Evolutionary conservation across 2,113 vertebrate genomes (phyloP).

Genomic region (Parus major): DNA sequence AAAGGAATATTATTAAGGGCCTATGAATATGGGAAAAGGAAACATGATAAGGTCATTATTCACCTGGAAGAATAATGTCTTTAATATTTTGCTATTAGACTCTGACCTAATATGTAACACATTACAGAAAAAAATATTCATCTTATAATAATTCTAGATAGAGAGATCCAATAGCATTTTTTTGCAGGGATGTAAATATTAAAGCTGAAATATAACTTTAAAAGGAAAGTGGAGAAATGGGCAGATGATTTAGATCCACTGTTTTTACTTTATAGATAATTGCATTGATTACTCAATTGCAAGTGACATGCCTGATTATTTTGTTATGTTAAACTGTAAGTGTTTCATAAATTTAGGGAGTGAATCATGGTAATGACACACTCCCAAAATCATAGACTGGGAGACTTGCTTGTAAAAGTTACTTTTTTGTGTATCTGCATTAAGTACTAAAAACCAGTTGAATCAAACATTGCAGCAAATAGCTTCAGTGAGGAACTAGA

Average conservation of each 20-base stretch:
- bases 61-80: background rate
- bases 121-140: background rate
- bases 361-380: background rate
- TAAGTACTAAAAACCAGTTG: background rate
- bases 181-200: background rate
- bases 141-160: background rate
- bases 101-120: background rate
- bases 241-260: background rate
- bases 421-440: background rate
- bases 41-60: background rate
- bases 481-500: background rate
- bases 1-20: background rate
- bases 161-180: background rate
- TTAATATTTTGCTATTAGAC: constrained; percentile 2
- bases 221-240: background rate
- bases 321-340: background rate
- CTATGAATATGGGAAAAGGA: background rate
- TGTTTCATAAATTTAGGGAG: background rate
- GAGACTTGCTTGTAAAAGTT: background rate
- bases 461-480: background rate
- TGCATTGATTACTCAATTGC: background rate
- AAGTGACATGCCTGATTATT: background rate
- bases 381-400: background rate
- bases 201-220: background rate
- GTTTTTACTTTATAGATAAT: background rate